Conservation (phyloP, 2,888 invertebrate genomes). For the Drosophila neonasuta region DNA sequence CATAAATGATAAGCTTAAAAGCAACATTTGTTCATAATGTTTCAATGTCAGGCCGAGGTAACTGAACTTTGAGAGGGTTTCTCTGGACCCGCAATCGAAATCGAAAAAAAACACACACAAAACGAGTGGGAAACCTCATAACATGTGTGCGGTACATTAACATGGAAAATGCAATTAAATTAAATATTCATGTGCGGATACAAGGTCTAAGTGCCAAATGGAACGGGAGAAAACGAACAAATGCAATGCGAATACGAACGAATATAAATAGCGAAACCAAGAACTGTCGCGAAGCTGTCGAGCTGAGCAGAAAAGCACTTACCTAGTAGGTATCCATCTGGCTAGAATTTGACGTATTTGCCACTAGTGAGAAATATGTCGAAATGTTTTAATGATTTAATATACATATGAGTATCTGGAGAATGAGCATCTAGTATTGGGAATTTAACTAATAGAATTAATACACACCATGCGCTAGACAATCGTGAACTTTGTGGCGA, state of each 20-base stretch:
- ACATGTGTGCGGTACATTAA: constrained; percentile 59
- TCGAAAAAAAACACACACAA: no score
- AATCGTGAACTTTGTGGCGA: constrained; percentile 4
- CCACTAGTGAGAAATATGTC: constrained; percentile 47
- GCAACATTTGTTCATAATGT: constrained; percentile 33
- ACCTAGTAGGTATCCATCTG: constrained; percentile 71
- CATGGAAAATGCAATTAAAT: constrained; percentile 57
- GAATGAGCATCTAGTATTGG: background rate
- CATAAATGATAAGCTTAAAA: constrained; percentile 46
- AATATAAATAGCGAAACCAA: constrained; percentile 6
- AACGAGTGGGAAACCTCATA: constrained; percentile 5
- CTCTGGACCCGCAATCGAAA: background rate
- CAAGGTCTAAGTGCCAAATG: constrained; percentile 45
- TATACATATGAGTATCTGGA: constrained; percentile 43
- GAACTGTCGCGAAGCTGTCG: constrained; percentile 14
- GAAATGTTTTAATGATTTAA: constrained; percentile 32
- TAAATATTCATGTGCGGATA: constrained; percentile 52
- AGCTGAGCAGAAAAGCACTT: constrained; percentile 51
- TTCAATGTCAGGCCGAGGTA: constrained; percentile 69
- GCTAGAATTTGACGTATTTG: constrained; percentile 70
- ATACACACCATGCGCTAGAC: constrained; percentile 70
- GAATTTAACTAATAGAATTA: background rate
- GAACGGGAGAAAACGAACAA: constrained; percentile 9
- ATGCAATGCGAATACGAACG: constrained; percentile 8
- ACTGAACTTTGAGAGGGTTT: constrained; percentile 54